Conservation (phyloP, 2,888 invertebrate species). For the Drosophila setosimentum region DNA sequence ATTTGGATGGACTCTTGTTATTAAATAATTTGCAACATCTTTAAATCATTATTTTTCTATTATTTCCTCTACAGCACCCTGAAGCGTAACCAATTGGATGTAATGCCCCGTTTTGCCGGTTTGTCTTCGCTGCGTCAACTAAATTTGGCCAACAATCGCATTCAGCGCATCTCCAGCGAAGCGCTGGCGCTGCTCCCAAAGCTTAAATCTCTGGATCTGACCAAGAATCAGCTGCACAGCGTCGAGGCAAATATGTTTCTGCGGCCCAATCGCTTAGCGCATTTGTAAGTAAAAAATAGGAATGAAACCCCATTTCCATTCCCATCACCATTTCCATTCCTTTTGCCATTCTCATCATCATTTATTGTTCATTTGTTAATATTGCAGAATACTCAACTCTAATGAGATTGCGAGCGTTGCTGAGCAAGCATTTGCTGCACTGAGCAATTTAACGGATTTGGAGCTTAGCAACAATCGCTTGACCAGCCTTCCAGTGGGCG, state of each 20-base stretch:
- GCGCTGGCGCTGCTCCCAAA: slow-evolving; percentile 92
- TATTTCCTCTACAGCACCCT: slow-evolving; percentile 84
- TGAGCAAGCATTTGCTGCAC: slow-evolving; percentile 90
- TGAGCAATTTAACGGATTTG: slow-evolving; percentile 90
- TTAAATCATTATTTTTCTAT: neutral
- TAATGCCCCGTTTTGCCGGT: slow-evolving; percentile 92
- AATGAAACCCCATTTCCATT: neutral
- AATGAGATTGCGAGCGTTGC: slow-evolving; percentile 91
- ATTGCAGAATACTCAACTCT: slow-evolving; percentile 88
- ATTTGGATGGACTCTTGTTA: neutral
- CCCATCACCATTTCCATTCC: neutral
- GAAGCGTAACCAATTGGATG: slow-evolving; percentile 92
- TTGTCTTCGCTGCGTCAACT: slow-evolving; percentile 90
- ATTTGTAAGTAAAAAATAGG: slow-evolving; percentile 77
- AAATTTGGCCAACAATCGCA: slow-evolving; percentile 92
- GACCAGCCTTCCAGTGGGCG: slow-evolving; percentile 89
- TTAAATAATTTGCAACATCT: neutral
- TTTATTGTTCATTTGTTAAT: slow-evolving; percentile 7
- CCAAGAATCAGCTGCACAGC: slow-evolving; percentile 85
- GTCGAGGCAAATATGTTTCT: slow-evolving; percentile 86
- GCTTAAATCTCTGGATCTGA: slow-evolving; percentile 84
- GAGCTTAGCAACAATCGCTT: slow-evolving; percentile 93
- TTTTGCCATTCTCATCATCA: neutral
- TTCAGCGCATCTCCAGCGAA: slow-evolving; percentile 92
- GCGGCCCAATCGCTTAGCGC: slow-evolving; percentile 69